Evolutionary conservation across 2,113 vertebrate genomes (phyloP), one percentile per base, ranked within the genome.

Genomic region (Bos javanicus): DNA sequence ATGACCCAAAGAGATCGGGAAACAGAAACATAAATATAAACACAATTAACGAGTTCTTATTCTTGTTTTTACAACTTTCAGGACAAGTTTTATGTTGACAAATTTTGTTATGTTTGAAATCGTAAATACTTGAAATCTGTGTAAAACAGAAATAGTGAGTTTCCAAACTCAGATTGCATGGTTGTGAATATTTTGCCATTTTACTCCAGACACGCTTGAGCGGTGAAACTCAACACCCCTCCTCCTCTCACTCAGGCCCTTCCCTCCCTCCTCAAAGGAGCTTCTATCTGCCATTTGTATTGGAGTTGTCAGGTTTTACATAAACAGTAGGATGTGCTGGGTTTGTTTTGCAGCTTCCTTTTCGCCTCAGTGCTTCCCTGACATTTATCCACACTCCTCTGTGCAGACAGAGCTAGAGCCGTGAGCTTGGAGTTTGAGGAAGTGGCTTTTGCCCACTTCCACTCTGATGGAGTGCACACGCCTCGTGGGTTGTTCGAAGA

Each of bases 11-110:
- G 36, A 30, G 10, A 64, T 52, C 43, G 16, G 16, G 48, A 94
- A 95, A 33, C 17, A 39, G 30, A 88, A 6, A 48, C 25, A 33
- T 36, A 88, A 54, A 39, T 76, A 43, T 57, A 62, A 91, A 90
- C 46, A 84, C 43, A 92, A 25, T 60, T 87, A 59, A 64, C 78
- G 15, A n/a, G 30, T 86, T 74, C n/a, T 82, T 12, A 26, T 50
- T 87, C 92, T 94, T 67, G 83, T 50, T 90, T 96, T 95, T 85
- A 17, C 3, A 28, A 62, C 16, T 84, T 56, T 25, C 67, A 17
- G 46, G 57, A 62, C n/a, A 76, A 74, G 14, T 36, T 95, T 78
- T 50, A 36, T 52, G 78, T 82, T 90, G 56, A 93, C 26, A 59
- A 54, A 4, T 52, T 52, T 85, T 50, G 17, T 84, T 81, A 52